Base-by-base conservation (phyloP, 2,888 invertebrate species). In the Frankliniella intonsa region DNA sequence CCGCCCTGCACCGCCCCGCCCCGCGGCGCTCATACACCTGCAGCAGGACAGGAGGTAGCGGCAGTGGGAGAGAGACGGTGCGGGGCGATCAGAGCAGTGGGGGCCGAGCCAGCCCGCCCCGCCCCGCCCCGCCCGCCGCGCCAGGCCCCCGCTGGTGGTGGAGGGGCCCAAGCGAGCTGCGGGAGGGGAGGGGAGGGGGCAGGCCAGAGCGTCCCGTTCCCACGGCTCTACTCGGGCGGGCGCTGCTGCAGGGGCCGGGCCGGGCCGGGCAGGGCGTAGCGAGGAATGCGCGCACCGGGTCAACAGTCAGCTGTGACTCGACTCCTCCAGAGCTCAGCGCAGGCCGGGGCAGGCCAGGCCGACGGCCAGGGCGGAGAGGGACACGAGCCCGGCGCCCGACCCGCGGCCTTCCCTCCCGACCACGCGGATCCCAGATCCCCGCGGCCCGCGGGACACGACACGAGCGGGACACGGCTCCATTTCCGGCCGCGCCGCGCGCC, bases 51-150 rank as follows among this genome's bases (percentile, higher is more conserved):
- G 80, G n/a, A 81, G n/a, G 83, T 51, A 50, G 76, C 38, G 80
- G 81, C 27, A 80, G 55, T n/a, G 62, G 65, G 79, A 76, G 50
- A 27, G 22, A 82, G 82, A 80, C 69, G 76, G 79, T 19, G 38
- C 5, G 38, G 38, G 38, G 38, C 38, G 38, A 38, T 2, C 38
- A 5, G 3, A 38, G 38, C 38, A 38, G 38, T 38, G 38, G 38
- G 80, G 83, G 85, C 84, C 83, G 76, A 82, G 81, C 83, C 83
- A 76, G 82, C 81, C 50, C 80, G 83, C 51, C 51, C 9, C 51
- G 51, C 51, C 51, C 12, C 51, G 51, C 51, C 51, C 51, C 12
- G 51, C 55, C 55, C 14, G 55, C 55, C 14, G 55, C 55, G 14
- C 55, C 17, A 8, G 14, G 55, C 14, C 55, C 55, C 55, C 7